phyloP scores from a whole-genome alignment of 2,888 invertebrate species.

The Drosophila maculinotata region DNA sequence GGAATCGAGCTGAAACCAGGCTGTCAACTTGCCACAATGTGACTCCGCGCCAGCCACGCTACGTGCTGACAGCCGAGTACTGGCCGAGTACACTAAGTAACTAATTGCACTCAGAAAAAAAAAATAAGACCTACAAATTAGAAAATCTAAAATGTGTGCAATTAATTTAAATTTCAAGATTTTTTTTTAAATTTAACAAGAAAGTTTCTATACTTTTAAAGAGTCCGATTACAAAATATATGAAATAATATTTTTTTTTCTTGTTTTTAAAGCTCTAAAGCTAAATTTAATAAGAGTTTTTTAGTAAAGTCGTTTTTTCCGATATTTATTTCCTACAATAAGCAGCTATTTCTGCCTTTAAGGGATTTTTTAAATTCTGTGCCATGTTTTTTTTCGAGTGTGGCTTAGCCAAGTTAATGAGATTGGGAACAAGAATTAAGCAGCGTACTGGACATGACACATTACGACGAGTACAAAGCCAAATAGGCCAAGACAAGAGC shows the following conservation, averaged over 20 bases:
- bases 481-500: slow-evolving; percentile 39
- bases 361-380: too few relatives aligned
- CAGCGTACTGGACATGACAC: slow-evolving; percentile 58
- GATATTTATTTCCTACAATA: too few relatives aligned
- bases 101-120: slow-evolving; percentile 1
- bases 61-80: slow-evolving; percentile 21
- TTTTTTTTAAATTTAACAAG: too few relatives aligned
- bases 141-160: too few relatives aligned
- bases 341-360: too few relatives aligned
- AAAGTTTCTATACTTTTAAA: too few relatives aligned
- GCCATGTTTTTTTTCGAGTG: slow-evolving; percentile 6
- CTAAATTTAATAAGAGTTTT: too few relatives aligned
- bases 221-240: too few relatives aligned
- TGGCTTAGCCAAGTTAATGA: slow-evolving; percentile 55
- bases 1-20: slow-evolving; percentile 8
- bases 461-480: slow-evolving; percentile 40
- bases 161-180: too few relatives aligned
- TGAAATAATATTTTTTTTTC: too few relatives aligned
- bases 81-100: background rate
- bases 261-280: too few relatives aligned
- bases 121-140: background rate
- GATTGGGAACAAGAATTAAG: slow-evolving; percentile 37
- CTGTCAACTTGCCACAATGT: slow-evolving; percentile 41
- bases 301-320: too few relatives aligned
- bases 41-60: slow-evolving; percentile 14